phyloP scores from a whole-genome alignment of 2,113 vertebrate genomes.

The Mohoua ochrocephala region DNA sequence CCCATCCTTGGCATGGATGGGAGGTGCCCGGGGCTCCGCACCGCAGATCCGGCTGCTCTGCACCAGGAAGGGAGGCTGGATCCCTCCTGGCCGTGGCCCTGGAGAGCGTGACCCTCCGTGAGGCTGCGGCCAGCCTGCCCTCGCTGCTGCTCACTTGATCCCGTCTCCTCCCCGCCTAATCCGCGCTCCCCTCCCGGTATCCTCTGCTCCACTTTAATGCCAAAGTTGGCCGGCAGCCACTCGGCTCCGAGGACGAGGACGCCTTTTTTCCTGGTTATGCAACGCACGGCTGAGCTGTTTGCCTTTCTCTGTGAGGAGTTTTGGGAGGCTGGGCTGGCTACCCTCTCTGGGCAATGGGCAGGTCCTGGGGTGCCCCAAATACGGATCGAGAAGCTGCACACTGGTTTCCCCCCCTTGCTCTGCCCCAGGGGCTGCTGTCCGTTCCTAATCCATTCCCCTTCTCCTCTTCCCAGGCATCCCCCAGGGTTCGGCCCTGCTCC shows the following conservation, averaged over 20 bases:
- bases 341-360: not conserved
- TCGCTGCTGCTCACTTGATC: slow-evolving; percentile 16
- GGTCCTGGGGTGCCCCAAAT: not conserved
- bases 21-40: not conserved
- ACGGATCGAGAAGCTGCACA: accelerated
- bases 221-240: slow-evolving; percentile 35
- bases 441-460: not conserved
- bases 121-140: not conserved
- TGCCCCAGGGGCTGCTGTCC: not conserved
- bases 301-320: not conserved
- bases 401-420: accelerated
- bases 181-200: not conserved
- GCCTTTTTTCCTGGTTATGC: slow-evolving; percentile 2
- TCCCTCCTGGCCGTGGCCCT: accelerated
- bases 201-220: slow-evolving; percentile 32
- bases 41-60: accelerated
- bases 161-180: not conserved
- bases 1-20: not conserved
- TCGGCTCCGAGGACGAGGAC: not conserved
- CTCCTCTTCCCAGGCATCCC: not conserved
- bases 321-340: not conserved
- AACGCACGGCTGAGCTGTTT: not conserved
- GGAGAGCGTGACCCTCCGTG: not conserved
- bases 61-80: accelerated
- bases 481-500: not conserved